Base-by-base conservation (phyloP, 1,140 invertebrate genomes). In the Ceratitis capitata region DNA sequence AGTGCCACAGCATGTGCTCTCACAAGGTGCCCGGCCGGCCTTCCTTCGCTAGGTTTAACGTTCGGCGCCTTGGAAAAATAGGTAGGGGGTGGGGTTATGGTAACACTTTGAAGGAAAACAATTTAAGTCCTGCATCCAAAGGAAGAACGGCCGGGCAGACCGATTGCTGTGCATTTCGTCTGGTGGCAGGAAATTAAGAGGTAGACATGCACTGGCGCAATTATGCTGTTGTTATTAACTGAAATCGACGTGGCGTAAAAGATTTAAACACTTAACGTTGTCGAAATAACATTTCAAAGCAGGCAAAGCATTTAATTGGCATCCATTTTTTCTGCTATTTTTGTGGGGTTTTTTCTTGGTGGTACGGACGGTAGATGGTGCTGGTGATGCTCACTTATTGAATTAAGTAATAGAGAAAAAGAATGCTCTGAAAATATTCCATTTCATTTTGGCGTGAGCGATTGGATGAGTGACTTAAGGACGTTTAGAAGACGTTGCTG, bases 171-270 rank as follows among this genome's bases (percentile, higher is more conserved):
- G 69, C 9, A 78, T 78, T 45, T 19, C 69, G n/a, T 78, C 69
- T 78, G 69, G 39, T 32, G 39, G 69, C 19, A 45, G 69, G 39
- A 78, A 78, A 78, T 78, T 78, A 78, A 78, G 69, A 42, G 39
- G 39, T 12, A 45, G 42, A 39, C 69, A 45, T 26, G 39, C 69
- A 45, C 69, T 26, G 69, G 69, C 69, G 39, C 6, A 78, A 45
- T 78, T 78, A 26, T 78, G 23, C 16, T 10, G 32, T 78, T 78
- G 23, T 78, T 78, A 45, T 78, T 45, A 78, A 78, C 16, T 78
- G 42, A 78, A 78, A 78, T 10, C 19, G 69, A 0, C 69, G 69
- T 23, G 26, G 69, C 35, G 35, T 19, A 39, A 74, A 35, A 42
- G 35, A 74, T 78, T 78, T 35, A 78, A 78, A 69, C 29, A 29